Evolutionary conservation across 2,113 vertebrate genomes (phyloP).

Genomic region (Rissa tridactyla): DNA sequence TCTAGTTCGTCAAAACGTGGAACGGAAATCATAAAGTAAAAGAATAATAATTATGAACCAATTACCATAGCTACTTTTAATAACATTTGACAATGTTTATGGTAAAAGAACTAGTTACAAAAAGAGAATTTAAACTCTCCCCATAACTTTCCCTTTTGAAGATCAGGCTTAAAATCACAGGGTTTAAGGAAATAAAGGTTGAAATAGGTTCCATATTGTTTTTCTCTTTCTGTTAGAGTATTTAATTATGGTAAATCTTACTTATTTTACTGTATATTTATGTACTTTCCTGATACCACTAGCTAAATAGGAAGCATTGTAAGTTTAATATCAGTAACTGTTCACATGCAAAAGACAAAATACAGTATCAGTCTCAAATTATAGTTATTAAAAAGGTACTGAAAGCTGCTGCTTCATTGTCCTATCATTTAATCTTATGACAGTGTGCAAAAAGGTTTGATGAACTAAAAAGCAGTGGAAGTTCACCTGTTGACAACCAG

Average conservation of each 20-base stretch:
- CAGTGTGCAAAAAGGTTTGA: constrained; percentile 95
- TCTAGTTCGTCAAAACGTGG: neutral
- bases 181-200: neutral
- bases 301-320: neutral
- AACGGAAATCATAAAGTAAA: neutral
- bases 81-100: neutral
- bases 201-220: neutral
- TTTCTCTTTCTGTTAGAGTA: neutral
- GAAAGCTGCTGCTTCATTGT: constrained; percentile 35
- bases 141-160: neutral
- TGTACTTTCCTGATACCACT: neutral
- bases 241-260: neutral
- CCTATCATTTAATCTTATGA: constrained; percentile 50
- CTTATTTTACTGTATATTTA: neutral
- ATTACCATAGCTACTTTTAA: neutral
- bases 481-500: constrained; percentile 87
- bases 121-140: neutral
- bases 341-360: neutral
- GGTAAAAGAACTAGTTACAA: neutral
- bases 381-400: neutral
- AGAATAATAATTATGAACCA: neutral
- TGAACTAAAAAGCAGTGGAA: constrained; percentile 88
- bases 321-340: neutral
- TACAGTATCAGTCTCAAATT: neutral
- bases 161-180: neutral